Conservation (phyloP, 2,113 vertebrate genomes). For the Chaetodon auriga region DNA sequence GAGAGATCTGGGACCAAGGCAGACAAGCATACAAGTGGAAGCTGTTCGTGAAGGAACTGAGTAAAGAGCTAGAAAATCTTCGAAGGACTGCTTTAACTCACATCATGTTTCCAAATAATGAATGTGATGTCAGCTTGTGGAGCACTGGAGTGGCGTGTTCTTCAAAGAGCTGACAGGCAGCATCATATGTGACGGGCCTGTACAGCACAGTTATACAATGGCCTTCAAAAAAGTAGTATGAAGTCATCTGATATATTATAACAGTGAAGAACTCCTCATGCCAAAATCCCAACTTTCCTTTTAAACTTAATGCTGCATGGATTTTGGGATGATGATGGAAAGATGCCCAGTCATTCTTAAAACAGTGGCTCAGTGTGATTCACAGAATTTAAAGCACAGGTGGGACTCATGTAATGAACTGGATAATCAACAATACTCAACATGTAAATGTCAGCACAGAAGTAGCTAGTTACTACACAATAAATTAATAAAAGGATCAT, state of each 20-base stretch:
- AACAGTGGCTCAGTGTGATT: not conserved
- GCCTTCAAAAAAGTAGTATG: too few species aligned
- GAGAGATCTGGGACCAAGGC: constrained; percentile 14
- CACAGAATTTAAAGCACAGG: not conserved
- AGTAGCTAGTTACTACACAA: constrained; percentile 20
- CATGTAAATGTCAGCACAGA: not conserved
- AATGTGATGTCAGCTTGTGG: not conserved
- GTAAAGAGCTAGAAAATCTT: constrained; percentile 10
- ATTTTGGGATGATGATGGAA: not conserved
- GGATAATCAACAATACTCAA: constrained; percentile 19
- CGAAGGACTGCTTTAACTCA: constrained; percentile 8
- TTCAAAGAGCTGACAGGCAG: not conserved
- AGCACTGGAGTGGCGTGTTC: not conserved
- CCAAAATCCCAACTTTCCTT: not conserved
- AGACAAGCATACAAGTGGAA: constrained; percentile 34
- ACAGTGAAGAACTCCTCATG: too few species aligned
- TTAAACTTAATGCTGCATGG: not conserved
- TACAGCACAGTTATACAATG: too few species aligned
- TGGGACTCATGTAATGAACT: not conserved
- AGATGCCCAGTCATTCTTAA: not conserved
- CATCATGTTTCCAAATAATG: not conserved
- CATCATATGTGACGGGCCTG: not conserved
- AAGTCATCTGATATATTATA: too few species aligned
- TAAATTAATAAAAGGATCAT: constrained; percentile 6
- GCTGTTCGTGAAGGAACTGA: constrained; percentile 21